Evolutionary conservation across 2,888 invertebrate species (phyloP).

Genomic region (Acanthosepion lycidas): DNA sequence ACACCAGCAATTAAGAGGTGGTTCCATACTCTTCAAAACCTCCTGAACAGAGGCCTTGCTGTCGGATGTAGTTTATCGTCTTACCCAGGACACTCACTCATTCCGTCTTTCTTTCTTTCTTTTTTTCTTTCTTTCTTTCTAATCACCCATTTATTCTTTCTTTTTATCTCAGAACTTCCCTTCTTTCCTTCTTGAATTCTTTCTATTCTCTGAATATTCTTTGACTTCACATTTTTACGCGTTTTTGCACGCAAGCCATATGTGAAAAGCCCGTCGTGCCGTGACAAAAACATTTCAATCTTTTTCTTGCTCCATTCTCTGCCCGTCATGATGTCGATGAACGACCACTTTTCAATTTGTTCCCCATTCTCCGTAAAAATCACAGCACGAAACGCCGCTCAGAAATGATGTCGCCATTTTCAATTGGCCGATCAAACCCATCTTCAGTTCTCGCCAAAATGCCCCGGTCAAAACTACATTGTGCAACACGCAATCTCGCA

Average conservation of each 20-base stretch:
- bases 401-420: background rate
- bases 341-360: background rate
- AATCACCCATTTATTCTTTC: background rate
- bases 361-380: conserved; percentile 12
- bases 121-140: background rate
- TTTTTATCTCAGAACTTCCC: background rate
- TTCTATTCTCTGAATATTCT: background rate
- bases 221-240: background rate
- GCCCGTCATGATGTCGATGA: background rate
- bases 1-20: too few relatives aligned
- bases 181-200: background rate
- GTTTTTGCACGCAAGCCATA: background rate
- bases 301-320: background rate
- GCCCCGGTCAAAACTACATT: background rate
- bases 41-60: too few relatives aligned
- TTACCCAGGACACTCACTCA: too few relatives aligned
- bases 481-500: background rate
- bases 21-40: too few relatives aligned
- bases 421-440: conserved; percentile 33
- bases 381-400: background rate
- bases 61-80: too few relatives aligned
- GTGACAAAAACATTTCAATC: conserved; percentile 9
- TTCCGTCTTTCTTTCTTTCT: background rate
- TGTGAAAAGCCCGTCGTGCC: background rate
- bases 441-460: conserved; percentile 9